Evolutionary conservation across 1,140 invertebrate genomes (phyloP), one percentile per base, ranked within the genome.

Genomic region (Drosophila yakuba): DNA sequence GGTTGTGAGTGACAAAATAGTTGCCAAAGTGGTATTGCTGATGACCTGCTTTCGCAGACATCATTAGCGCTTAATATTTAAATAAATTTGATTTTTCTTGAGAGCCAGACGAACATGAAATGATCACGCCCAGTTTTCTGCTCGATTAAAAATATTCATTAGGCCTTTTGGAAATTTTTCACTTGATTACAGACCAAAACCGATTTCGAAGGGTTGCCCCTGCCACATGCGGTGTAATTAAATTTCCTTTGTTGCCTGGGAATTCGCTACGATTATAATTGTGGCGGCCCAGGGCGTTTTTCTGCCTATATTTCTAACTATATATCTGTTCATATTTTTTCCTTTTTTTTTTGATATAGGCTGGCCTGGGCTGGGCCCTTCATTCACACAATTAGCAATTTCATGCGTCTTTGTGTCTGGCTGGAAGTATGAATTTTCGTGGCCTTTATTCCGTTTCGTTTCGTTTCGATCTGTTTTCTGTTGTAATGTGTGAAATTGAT

Each of bases 261-360:
- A 88, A 89, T 88, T 88, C 68, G 84, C 84, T 88, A 84, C 84
- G 84, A 89, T 78, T 88, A 84, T 88, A 89, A 89, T 89, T 84
- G 80, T 74, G 66, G 76, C 67, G 14, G 82, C 82, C 82, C 63
- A 86, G 52, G 74, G 82, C 74, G 69, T 39, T 63, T 56, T 63
- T 59, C 55, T 50, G 43, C 52, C 73, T 51, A 57, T 68, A 67
- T 75, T 43, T 44, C 63, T 57, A 57, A 68, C 41, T 56, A 64
- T 69, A 69, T 58, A 41, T 50, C 64, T 55, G 32, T 35, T 48
- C 57, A 52, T 52, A 35, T 43, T 8, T 32, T 44, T 6, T 2
- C 20, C 20, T 20, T 38, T 4, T 67, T 15, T 28, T 69, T 10
- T 32, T 23, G 15, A 14, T 58, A 15, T 39, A 50, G 66, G 48